Evolutionary conservation across 2,113 vertebrate genomes (phyloP).

Genomic region (Condylura cristata): DNA sequence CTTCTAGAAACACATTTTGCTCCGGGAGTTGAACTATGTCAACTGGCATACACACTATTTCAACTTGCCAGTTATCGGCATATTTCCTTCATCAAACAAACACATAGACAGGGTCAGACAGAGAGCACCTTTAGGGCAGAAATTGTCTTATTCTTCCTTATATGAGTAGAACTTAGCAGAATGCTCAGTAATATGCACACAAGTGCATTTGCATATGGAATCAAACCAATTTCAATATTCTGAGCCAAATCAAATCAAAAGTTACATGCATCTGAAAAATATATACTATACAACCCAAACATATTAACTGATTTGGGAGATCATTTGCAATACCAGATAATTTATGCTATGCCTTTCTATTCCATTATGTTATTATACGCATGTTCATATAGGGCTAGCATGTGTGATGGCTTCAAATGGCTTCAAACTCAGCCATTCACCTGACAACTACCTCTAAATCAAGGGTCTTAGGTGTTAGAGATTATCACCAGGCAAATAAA

Average conservation of each 20-base stretch:
- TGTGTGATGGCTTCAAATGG: not conserved
- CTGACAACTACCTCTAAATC: not conserved
- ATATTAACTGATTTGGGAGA: not conserved
- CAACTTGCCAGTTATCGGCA: not conserved
- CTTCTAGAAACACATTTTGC: not conserved
- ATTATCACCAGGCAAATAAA: not conserved
- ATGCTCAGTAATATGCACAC: fast-evolving
- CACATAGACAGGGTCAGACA: not conserved
- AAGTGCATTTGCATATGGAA: not conserved
- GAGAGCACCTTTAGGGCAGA: not conserved
- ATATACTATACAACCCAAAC: not conserved
- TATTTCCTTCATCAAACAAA: not conserved
- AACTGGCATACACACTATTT: not conserved
- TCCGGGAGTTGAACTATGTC: not conserved
- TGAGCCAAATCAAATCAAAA: not conserved
- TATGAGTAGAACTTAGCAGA: not conserved
- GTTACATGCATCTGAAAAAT: not conserved
- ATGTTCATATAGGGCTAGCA: not conserved
- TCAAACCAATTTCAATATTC: not conserved
- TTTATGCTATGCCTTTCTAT: not conserved
- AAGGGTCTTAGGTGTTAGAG: not conserved
- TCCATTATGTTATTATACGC: not conserved
- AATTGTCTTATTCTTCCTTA: not conserved
- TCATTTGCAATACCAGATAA: not conserved
- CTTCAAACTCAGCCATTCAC: not conserved